Base-by-base conservation (phyloP, 1,140 invertebrate species). In the Ceratina australensis region DNA sequence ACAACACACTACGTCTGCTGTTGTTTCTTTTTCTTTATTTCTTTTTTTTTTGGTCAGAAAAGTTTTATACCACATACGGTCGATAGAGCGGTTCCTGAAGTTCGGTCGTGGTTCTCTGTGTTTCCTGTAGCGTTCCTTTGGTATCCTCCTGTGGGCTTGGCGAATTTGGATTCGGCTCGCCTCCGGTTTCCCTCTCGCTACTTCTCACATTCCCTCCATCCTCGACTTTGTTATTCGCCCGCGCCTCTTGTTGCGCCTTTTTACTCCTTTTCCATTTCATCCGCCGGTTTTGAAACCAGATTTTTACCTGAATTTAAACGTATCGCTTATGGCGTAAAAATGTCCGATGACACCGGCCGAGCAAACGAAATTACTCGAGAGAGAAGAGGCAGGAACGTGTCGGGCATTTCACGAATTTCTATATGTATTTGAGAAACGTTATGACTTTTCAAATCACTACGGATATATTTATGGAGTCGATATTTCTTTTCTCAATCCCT, bases 241-340 rank as follows among this genome's bases (percentile, higher is more conserved):
- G 87, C 47, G 95, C 94, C 89, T 97, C 96, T 84, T 97, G 96
- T 90, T 97, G 97, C 0, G 97, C 96, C 89, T 98, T 98, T 94
- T 98, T 98, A 77, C 97, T 98, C 7, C 97, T 93, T 90, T 98
- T 98, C 97, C 97, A 98, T 89, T 98, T 98, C 97, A 98, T 98
- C 83, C 97, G 93, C 20, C 97, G 94, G 91, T 98, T 98, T 94
- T 98, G 97, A 91, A 98, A 98, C 97, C 97, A 98, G 80, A 98
- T 98, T 93, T 98, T 98, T 59, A 98, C 97, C 97, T 98, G 93
- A 5, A 87, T 82, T 69, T 1, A 72, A 77, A 84, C 83, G 82
- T 24, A 12, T 5, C 18, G 33, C 22, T 47, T 28, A n/a, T 73
- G 15, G 33, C 18, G 49, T n/a, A 59, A 12, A 8, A 22, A 16